Conservation (phyloP, 2,797 vertebrate species). For the Spatula versicolor region DNA sequence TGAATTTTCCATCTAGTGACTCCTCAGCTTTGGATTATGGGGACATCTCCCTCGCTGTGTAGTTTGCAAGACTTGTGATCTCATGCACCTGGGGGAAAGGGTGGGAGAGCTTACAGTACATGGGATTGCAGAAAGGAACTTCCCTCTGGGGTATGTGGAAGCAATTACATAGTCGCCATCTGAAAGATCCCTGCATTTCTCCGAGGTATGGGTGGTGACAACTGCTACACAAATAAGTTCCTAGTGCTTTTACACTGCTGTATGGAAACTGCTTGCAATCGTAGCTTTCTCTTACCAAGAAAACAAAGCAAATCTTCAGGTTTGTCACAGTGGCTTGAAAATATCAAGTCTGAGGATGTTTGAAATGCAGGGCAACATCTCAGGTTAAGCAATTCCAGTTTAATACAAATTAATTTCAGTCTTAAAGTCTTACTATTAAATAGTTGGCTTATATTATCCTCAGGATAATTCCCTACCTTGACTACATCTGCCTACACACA, state of each 20-base stretch:
- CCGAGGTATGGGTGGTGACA: conserved; percentile 27
- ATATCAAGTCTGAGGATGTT: accelerated
- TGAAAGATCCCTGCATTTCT: conserved; percentile 37
- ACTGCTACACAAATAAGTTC: background rate
- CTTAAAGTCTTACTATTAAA: background rate
- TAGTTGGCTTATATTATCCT: background rate
- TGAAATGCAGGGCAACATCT: background rate
- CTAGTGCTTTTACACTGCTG: background rate
- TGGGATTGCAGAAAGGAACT: background rate
- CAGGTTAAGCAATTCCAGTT: background rate
- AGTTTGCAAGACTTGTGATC: conserved; percentile 33
- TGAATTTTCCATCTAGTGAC: background rate
- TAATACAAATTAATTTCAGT: background rate
- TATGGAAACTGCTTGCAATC: background rate
- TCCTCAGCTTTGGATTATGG: background rate
- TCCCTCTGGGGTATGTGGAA: conserved; percentile 14
- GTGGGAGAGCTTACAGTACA: conserved; percentile 13
- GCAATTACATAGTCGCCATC: conserved; percentile 40
- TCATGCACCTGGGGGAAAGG: conserved; percentile 53
- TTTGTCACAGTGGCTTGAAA: background rate
- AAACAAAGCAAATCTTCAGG: background rate
- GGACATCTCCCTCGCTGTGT: background rate
- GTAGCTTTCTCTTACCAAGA: background rate
- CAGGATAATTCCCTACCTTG: background rate
- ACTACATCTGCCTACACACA: background rate